A percentile compares a stretch with the other conserved stretches of the same genome.
Conservation (phyloP, 1,140 invertebrate species). For the Zaprionus vittiger region DNA sequence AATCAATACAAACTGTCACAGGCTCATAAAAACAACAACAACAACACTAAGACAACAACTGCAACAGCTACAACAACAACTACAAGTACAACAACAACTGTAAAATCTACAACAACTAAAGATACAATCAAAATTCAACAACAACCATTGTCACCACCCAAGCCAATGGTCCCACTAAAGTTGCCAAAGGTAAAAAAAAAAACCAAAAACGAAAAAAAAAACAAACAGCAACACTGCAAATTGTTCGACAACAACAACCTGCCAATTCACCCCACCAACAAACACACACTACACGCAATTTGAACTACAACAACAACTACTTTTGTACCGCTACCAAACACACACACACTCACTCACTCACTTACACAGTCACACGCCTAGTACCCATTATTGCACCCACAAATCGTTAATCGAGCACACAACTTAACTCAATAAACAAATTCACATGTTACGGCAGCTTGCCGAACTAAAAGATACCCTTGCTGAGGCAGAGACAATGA, state of each 20-base stretch:
- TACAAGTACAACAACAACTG: constrained; percentile 47
- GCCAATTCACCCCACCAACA: constrained; percentile 33
- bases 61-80: constrained; percentile 45
- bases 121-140: constrained; percentile 80
- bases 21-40: constrained; percentile 63
- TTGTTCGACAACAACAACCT: constrained; percentile 30
- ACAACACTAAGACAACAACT: constrained; percentile 60
- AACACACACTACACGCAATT: constrained; percentile 24
- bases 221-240: constrained; percentile 23
- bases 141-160: constrained; percentile 84
- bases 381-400: constrained; percentile 4
- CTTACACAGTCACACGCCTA: constrained; percentile 3
- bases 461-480: not conserved
- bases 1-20: constrained; percentile 58
- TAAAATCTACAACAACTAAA: constrained; percentile 59
- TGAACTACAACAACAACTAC: constrained; percentile 29
- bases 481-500: not conserved
- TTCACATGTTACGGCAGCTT: not conserved
- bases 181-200: constrained; percentile 80
- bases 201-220: constrained; percentile 26
- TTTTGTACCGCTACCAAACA: constrained; percentile 47
- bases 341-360: constrained; percentile 7
- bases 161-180: constrained; percentile 82
- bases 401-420: not conserved
- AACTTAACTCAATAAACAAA: not conserved